phyloP scores from a whole-genome alignment of 1,140 invertebrate species.

The Oscheius sp. region DNA sequence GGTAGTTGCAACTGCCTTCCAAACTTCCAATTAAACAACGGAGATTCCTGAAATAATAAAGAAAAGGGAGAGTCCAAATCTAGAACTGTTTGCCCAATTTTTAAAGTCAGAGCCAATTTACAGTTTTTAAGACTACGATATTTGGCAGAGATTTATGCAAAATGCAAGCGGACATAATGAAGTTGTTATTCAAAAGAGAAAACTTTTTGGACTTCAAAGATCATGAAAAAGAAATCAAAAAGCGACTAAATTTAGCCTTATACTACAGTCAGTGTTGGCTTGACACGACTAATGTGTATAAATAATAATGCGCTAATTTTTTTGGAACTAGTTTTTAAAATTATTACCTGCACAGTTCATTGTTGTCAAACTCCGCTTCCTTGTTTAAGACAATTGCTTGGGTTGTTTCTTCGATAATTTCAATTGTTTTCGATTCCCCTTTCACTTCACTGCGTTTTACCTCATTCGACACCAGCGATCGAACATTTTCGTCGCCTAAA shows the following conservation, averaged over 20 bases:
- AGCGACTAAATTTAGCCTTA: not conserved
- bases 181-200: too few relatives aligned
- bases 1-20: slow-evolving; percentile 26
- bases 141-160: not conserved
- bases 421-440: not conserved
- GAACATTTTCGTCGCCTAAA: not conserved
- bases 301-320: not conserved
- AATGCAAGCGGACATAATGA: too few relatives aligned
- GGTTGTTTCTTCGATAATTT: not conserved
- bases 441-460: slow-evolving; percentile 1
- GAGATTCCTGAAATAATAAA: slow-evolving; percentile 12
- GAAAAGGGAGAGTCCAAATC: not conserved
- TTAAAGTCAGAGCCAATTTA: too few relatives aligned
- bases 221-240: not conserved
- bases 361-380: not conserved
- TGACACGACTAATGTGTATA: not conserved
- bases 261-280: not conserved
- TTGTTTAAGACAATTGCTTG: not conserved
- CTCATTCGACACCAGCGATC: not conserved
- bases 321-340: not conserved
- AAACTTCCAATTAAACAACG: slow-evolving; percentile 17
- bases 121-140: too few relatives aligned
- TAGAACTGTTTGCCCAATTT: not conserved
- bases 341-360: not conserved
- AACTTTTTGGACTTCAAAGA: not conserved